Conservation (phyloP, 2,113 vertebrate species). For the Paracanthobrama guichenoti region DNA sequence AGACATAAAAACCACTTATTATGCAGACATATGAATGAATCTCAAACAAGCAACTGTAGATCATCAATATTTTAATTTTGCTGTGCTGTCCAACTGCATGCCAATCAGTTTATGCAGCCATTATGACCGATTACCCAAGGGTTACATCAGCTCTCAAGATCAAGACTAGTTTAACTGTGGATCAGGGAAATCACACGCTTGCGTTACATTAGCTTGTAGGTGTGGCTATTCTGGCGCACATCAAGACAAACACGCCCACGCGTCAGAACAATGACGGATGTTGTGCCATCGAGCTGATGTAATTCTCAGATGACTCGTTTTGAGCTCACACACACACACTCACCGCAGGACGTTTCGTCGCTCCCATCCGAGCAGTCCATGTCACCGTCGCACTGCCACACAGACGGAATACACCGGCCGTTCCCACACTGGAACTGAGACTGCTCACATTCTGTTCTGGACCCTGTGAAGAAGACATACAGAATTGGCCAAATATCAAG, state of each 20-base stretch:
- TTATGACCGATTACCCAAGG: neutral
- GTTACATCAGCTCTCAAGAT: neutral
- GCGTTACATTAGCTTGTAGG: neutral
- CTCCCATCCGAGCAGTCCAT: constrained; percentile 91
- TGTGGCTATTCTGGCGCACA: neutral
- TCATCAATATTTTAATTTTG: constrained; percentile 1
- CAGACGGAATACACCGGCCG: constrained; percentile 89
- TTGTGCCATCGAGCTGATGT: constrained; percentile 2
- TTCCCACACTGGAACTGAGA: constrained; percentile 92
- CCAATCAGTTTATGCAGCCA: neutral
- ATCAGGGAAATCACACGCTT: neutral
- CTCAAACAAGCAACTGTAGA: neutral
- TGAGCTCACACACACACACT: constrained; percentile 58
- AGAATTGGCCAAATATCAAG: neutral
- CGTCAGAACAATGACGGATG: neutral
- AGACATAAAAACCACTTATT: neutral
- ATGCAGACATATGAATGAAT: neutral
- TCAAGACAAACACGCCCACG: neutral
- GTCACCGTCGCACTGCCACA: constrained; percentile 96
- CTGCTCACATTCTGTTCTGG: constrained; percentile 83
- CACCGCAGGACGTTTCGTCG: constrained; percentile 90
- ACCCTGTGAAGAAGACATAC: constrained; percentile 70
- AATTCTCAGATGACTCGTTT: neutral
- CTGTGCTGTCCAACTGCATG: neutral
- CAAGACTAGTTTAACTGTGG: neutral